Evolutionary conservation across 2,888 invertebrate genomes (phyloP).

Genomic region (Drosophila buzzatii): DNA sequence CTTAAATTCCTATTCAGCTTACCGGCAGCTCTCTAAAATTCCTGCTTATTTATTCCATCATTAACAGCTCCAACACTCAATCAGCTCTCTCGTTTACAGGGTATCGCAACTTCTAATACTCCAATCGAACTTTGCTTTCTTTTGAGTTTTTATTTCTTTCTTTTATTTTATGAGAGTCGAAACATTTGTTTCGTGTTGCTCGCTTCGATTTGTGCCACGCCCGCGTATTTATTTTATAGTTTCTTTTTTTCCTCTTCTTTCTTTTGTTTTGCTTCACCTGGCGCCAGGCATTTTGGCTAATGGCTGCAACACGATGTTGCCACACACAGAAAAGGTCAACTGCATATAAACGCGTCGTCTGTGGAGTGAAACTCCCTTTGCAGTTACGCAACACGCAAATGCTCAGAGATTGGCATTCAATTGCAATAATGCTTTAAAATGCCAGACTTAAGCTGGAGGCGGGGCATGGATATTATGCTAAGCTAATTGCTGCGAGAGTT

Average conservation of each 20-base stretch:
- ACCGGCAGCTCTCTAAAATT: neutral
- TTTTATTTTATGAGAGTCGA: slow-evolving; percentile 27
- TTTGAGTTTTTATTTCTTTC: slow-evolving; percentile 6
- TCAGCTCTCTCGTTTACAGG: neutral
- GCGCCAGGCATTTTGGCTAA: slow-evolving; percentile 71
- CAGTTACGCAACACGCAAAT: slow-evolving; percentile 29
- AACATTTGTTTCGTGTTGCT: slow-evolving; percentile 50
- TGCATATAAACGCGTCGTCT: slow-evolving; percentile 40
- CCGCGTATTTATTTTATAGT: slow-evolving; percentile 73
- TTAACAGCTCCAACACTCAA: neutral
- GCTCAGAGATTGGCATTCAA: slow-evolving; percentile 1
- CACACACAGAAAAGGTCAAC: slow-evolving; percentile 62
- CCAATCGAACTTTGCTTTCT: neutral
- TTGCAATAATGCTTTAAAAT: slow-evolving; percentile 12
- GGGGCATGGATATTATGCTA: neutral
- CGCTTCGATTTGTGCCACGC: slow-evolving; percentile 61
- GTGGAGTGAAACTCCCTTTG: neutral
- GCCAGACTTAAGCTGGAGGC: neutral
- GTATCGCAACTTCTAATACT: neutral
- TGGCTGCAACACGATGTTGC: slow-evolving; percentile 44
- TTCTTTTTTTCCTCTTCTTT: slow-evolving; percentile 10
- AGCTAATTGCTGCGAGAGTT: slow-evolving; percentile 12
- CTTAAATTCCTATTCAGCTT: neutral
- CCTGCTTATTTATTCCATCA: no score
- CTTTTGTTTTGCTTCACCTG: slow-evolving; percentile 22